Evolutionary conservation across 1,140 invertebrate genomes (phyloP).

Genomic region (Euwallacea fornicatus): DNA sequence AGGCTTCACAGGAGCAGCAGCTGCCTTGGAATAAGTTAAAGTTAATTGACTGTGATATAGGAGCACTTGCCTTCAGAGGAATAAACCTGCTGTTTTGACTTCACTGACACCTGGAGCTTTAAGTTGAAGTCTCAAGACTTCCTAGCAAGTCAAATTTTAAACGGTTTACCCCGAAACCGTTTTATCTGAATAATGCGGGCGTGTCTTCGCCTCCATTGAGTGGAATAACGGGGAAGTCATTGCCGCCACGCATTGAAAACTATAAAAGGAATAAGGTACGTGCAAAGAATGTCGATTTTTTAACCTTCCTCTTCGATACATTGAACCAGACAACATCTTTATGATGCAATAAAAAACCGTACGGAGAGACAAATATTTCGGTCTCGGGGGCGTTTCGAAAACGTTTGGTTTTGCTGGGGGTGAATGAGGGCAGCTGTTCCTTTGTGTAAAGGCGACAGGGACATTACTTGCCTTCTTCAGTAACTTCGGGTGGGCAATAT

Average conservation of each 20-base stretch:
- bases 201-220: constrained; percentile 19
- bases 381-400: constrained; percentile 18
- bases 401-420: constrained; percentile 16
- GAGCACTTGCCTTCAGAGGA: background rate
- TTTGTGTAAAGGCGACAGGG: background rate
- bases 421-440: constrained; percentile 12
- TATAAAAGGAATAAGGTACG: constrained; percentile 32
- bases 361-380: constrained; percentile 21
- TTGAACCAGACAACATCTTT: constrained; percentile 31
- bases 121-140: background rate
- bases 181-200: constrained; percentile 22
- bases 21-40: constrained; percentile 6
- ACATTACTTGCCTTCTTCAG: too few species aligned
- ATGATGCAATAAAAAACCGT: constrained; percentile 24
- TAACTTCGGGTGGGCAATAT: too few species aligned
- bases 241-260: constrained; percentile 27
- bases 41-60: constrained; percentile 1
- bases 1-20: background rate
- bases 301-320: constrained; percentile 22
- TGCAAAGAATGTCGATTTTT: constrained; percentile 24
- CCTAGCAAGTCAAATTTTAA: background rate
- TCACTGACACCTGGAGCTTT: background rate
- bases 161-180: background rate
- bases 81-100: background rate
- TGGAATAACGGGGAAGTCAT: constrained; percentile 15